phyloP scores from a whole-genome alignment of 1,140 invertebrate species.

The Drosophila obscura region DNA sequence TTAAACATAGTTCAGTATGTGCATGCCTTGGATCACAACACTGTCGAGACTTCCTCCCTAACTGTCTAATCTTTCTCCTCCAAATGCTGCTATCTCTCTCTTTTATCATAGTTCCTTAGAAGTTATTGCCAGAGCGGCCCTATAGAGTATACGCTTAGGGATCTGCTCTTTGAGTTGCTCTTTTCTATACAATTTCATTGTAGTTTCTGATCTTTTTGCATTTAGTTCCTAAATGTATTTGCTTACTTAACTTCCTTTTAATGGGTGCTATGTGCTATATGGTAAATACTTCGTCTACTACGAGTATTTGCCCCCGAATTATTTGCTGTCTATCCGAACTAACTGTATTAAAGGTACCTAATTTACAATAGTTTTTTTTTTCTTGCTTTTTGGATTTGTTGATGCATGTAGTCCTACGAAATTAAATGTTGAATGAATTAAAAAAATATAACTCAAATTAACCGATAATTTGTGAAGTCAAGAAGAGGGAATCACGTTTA shows the following conservation, averaged over 20 bases:
- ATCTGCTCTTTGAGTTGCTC: conserved; percentile 24
- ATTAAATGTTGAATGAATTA: conserved; percentile 1
- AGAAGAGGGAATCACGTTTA: background rate
- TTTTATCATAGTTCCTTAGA: conserved; percentile 48
- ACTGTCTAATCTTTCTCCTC: conserved; percentile 16
- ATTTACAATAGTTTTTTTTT: conserved; percentile 79
- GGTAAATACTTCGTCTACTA: conserved; percentile 32
- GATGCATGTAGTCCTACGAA: conserved; percentile 5
- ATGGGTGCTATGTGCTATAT: conserved; percentile 63
- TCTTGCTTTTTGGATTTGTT: background rate
- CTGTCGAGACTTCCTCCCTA: conserved; percentile 73
- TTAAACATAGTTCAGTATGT: conserved; percentile 76
- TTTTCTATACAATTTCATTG: conserved; percentile 74
- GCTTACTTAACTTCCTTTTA: conserved; percentile 39
- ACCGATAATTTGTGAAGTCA: background rate
- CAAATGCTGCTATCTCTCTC: conserved; percentile 57
- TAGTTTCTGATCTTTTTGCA: conserved; percentile 61
- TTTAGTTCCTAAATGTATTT: conserved; percentile 58
- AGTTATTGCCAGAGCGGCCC: conserved; percentile 35
- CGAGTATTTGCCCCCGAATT: conserved; percentile 19
- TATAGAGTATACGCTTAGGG: background rate
- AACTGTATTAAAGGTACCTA: conserved; percentile 76
- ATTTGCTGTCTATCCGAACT: conserved; percentile 41
- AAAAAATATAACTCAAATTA: background rate
- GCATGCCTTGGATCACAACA: conserved; percentile 78